Evolutionary conservation across 1,140 invertebrate species (phyloP), one percentile per base, ranked within the genome.

Genomic region (Whitmania pigra): DNA sequence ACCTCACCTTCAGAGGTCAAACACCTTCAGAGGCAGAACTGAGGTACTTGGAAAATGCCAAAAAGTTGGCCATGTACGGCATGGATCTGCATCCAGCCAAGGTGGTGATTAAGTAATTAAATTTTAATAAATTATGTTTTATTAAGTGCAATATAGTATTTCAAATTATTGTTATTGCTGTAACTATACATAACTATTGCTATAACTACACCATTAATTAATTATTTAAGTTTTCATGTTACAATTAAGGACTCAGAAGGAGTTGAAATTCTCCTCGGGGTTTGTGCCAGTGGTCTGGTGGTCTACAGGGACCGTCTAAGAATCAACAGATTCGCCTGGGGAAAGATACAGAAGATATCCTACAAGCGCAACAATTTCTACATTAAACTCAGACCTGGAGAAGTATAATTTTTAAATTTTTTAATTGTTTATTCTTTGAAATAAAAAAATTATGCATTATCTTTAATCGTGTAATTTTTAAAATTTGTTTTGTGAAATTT

Each of bases 341-440:
- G 95, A 11, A 97, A 98, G 86, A 99, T 99, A 78, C 84, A 99
- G 25, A 98, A 99, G 85, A 94, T 99, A 79, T 97, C 94, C 60
- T 99, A 98, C 85, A 97, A 97, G 81, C 88, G 94, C 67, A 94
- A 97, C 82, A 92, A 95, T 83, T 99, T 99, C 83, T 97, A 95
- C 80, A 92, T 99, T 74, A 98, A 97, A 77, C 90, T 99, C 76
- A 87, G 96, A 77, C 94, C 95, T 0, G 94, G 94, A 66, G 95
- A 98, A 77, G 85, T 86, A 11, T 31, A 29, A n/a, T 6, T 67
- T 20, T 9, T 3, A 9, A 25, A n/a, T 57, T 4, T 20, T 57
- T 57, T 57, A 57, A 57, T 3, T n/a, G 4, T 63, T 63, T 17
- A 17, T 22, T 60, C 27, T 7, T 22, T 60, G 4, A 60, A 60